These are phyloP conservation scores for Dufourea novaeangliae DNA, from an alignment of 1,140 invertebrate genomes.

Conservation along the genomic window DNA sequence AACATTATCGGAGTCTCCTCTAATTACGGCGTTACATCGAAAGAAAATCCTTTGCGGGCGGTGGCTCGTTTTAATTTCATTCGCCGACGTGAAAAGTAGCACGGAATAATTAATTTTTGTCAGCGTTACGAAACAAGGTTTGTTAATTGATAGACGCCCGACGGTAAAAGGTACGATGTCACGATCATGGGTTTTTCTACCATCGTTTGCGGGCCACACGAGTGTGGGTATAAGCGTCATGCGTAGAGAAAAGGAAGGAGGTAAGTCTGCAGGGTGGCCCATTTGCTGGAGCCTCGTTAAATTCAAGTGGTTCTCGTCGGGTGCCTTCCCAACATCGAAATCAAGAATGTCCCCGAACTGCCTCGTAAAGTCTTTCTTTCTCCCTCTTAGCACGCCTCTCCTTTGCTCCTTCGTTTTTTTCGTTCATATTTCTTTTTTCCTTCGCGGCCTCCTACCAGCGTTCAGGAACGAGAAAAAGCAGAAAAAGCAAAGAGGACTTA, in stretches of 20 bases:
- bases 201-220: constrained; percentile 41
- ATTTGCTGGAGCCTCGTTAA: constrained; percentile 72
- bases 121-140: neutral
- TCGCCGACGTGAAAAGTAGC: neutral
- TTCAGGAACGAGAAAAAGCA: constrained; percentile 47
- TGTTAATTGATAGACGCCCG: constrained; percentile 9
- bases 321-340: constrained; percentile 68
- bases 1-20: no score
- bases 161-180: constrained; percentile 43
- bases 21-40: neutral
- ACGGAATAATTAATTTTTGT: neutral
- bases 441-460: constrained; percentile 24
- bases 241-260: constrained; percentile 60
- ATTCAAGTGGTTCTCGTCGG: constrained; percentile 73
- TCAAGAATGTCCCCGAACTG: constrained; percentile 74
- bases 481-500: constrained; percentile 53
- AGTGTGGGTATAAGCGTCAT: constrained; percentile 48
- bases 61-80: neutral
- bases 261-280: constrained; percentile 70
- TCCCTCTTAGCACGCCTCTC: constrained; percentile 31
- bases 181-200: constrained; percentile 47
- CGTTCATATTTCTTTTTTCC: constrained; percentile 50
- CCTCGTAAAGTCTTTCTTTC: constrained; percentile 68
- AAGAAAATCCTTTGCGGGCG: neutral
- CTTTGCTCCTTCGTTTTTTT: constrained; percentile 44